A percentile compares a stretch with the other conserved stretches of the same genome.
Evolutionary conservation across 2,797 vertebrate species (phyloP).

Genomic region (Tarsius wallacei): DNA sequence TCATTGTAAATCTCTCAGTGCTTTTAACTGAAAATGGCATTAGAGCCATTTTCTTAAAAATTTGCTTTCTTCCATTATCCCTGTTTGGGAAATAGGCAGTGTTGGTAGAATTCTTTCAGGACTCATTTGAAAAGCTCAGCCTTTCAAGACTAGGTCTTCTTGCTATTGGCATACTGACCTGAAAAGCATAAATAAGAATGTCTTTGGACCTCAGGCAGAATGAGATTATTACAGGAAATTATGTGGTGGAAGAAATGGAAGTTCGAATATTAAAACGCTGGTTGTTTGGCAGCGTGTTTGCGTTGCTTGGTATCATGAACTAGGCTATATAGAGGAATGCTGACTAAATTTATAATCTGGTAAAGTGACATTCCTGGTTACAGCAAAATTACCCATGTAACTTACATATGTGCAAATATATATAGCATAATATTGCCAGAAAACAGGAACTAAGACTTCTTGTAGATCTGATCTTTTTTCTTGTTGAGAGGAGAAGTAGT

Average conservation of each 20-base stretch:
- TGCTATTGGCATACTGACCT: conserved; percentile 31
- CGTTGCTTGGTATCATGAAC: conserved; percentile 68
- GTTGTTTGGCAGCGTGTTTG: conserved; percentile 65
- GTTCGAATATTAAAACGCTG: conserved; percentile 8
- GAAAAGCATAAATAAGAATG: not conserved
- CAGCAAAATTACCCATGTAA: not conserved
- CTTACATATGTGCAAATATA: conserved; percentile 45
- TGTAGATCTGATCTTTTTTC: not conserved
- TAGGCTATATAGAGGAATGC: not conserved
- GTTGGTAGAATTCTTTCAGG: conserved; percentile 44
- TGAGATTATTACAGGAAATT: conserved; percentile 80
- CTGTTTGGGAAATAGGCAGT: not conserved
- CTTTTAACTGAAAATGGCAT: conserved; percentile 76
- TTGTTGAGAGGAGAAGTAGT: conserved; percentile 14
- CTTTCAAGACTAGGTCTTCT: not conserved
- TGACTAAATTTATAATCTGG: conserved; percentile 64
- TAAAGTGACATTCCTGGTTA: not conserved
- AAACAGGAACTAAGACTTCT: not conserved
- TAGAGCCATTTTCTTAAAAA: conserved; percentile 58
- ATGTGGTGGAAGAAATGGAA: conserved; percentile 68
- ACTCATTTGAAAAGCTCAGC: not conserved
- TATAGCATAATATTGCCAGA: not conserved
- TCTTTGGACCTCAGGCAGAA: conserved; percentile 50
- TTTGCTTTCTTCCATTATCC: conserved; percentile 4
- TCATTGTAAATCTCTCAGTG: conserved; percentile 69